phyloP scores from a whole-genome alignment of 1,140 invertebrate species.

The Copidosoma floridanum region DNA sequence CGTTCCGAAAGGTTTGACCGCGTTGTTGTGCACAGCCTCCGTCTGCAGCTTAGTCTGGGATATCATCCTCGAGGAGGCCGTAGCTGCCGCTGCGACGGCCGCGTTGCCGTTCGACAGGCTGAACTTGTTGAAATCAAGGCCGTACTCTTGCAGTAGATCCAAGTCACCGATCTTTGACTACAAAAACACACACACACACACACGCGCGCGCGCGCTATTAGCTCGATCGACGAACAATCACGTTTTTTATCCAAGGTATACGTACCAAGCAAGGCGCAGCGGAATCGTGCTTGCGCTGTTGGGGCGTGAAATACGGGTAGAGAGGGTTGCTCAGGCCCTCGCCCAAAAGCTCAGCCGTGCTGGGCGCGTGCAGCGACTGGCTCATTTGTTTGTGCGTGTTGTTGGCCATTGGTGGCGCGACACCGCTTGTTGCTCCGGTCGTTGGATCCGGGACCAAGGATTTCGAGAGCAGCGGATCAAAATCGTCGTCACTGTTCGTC shows the following conservation, averaged over 20 bases:
- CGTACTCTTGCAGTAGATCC: slow-evolving; percentile 60
- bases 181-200: too few relatives aligned
- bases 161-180: slow-evolving; percentile 51
- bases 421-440: slow-evolving; percentile 16
- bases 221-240: too few relatives aligned
- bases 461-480: slow-evolving; percentile 61
- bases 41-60: neutral
- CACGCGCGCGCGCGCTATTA: too few relatives aligned
- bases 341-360: too few relatives aligned
- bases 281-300: slow-evolving; percentile 28
- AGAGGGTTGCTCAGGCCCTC: slow-evolving; percentile 61
- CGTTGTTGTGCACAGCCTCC: slow-evolving; percentile 4
- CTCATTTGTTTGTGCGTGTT: slow-evolving; percentile 45
- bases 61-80: neutral
- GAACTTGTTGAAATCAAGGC: slow-evolving; percentile 57
- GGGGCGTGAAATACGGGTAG: slow-evolving; percentile 61
- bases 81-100: slow-evolving; percentile 15
- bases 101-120: slow-evolving; percentile 44
- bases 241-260: too few relatives aligned
- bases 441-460: too few relatives aligned
- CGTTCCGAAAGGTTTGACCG: slow-evolving; percentile 38
- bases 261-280: too few relatives aligned
- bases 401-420: too few relatives aligned
- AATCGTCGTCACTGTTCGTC: slow-evolving; percentile 61
- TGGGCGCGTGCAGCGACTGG: slow-evolving; percentile 50